Evolutionary conservation across 2,888 invertebrate species (phyloP), one percentile per base, ranked within the genome.

Genomic region (Mythimna vitellina): DNA sequence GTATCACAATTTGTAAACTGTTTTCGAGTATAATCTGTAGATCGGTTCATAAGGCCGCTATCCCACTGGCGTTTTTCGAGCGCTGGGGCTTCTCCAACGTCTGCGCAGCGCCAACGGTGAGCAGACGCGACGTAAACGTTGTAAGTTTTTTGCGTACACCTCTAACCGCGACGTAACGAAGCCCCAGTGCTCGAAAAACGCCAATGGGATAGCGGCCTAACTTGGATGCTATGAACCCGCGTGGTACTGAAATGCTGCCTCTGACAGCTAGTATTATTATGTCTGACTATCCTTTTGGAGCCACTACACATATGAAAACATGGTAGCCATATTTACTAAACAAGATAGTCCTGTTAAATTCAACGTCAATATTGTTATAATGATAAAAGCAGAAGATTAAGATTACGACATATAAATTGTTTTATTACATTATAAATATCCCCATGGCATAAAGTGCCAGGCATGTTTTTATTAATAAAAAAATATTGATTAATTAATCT

Each of bases 371-470:
- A 70, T 62, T 70, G 38, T 32, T 22, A 17, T 42, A 62, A 32
- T 57, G 56, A 70, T 74, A 74, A 77, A 76, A 60, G 58, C 2
- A 17, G 5, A 74, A 61, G 78, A 74, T 78, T 77, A 60, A 49
- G 69, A 61, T 74, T 46, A 68, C 22, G 29, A 76, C 12, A 49
- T 38, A 56, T 38, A 58, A 66, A 53, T 77, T 53, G 25, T 77
- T 77, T 73, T 51, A 57, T 57, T 57, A 32, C 53, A 56, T 25
- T 32, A 17, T 54, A 56, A 75, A 70, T 70, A 78, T 62, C n/a
- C 32, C 32, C n/a, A 32, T 46, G 12, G 25, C 7, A 46, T 42
- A 35, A 49, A n/a, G n/a, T n/a, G n/a, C n/a, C n/a, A n/a, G 38
- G 22, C 7, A 38, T 20, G 8, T 70, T 29, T 46, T n/a, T 8